A percentile compares a stretch with the other conserved stretches of the same genome.
These are phyloP conservation scores for Cryptocephalus primarius DNA, from an alignment of 2,888 invertebrate genomes.

Conservation along the genomic window DNA sequence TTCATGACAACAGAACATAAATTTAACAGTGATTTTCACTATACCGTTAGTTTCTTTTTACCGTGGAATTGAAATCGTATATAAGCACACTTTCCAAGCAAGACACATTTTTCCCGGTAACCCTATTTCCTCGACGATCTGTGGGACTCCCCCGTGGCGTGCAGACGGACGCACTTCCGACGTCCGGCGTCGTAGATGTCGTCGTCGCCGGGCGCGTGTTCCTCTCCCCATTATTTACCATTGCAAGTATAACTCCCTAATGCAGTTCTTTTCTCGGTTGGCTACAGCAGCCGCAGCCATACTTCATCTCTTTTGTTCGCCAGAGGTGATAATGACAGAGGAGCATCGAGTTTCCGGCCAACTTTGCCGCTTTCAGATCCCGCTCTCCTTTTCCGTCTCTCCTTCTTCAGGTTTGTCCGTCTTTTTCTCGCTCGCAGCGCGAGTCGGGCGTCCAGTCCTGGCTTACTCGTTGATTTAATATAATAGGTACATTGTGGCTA, in stretches of 20 bases:
- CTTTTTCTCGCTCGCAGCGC: too few species aligned
- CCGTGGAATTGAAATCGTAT: too few species aligned
- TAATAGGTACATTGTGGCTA: constrained; percentile 34
- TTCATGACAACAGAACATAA: too few species aligned
- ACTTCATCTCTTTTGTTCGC: constrained; percentile 35
- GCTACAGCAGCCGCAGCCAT: constrained; percentile 23
- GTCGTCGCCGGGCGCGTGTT: constrained; percentile 6
- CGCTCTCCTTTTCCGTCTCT: constrained; percentile 18
- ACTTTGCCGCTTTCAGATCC: constrained; percentile 26
- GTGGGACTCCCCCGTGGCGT: not conserved
- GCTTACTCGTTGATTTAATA: constrained; percentile 32
- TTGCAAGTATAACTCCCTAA: constrained; percentile 26
- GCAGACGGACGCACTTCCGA: constrained; percentile 21
- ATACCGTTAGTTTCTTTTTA: too few species aligned
- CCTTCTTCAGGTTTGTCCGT: too few species aligned
- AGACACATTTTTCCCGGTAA: too few species aligned
- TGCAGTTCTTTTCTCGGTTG: constrained; percentile 32
- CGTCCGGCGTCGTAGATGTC: constrained; percentile 4
- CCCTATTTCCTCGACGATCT: constrained; percentile 28
- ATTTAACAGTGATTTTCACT: too few species aligned
- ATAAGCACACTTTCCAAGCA: too few species aligned
- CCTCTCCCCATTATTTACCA: constrained; percentile 11
- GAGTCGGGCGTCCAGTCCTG: constrained; percentile 1
- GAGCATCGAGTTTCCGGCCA: constrained; percentile 33
- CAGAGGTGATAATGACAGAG: constrained; percentile 37